Conservation (phyloP, 2,797 vertebrate species). For the Melanotaenia trifasciata region DNA sequence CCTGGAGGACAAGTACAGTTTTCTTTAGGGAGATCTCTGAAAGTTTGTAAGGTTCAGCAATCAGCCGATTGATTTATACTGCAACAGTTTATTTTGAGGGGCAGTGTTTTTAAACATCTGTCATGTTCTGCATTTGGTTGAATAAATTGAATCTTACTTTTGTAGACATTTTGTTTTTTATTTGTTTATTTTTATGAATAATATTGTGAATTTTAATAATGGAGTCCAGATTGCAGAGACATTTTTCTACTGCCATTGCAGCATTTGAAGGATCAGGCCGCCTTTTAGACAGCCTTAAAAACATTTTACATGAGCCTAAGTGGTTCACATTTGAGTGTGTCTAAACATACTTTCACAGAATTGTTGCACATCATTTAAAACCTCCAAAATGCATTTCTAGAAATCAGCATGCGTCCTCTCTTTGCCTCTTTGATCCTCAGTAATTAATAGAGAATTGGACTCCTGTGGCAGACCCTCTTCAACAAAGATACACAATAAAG, state of each 20-base stretch:
- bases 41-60: not conserved
- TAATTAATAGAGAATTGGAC: slow-evolving; percentile 74
- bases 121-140: not conserved
- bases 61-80: not conserved
- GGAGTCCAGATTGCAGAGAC: not conserved
- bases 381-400: slow-evolving; percentile 25
- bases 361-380: slow-evolving; percentile 40
- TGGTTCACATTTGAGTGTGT: slow-evolving; percentile 13
- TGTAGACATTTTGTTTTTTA: not conserved
- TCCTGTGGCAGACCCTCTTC: slow-evolving; percentile 57
- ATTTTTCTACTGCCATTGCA: no score
- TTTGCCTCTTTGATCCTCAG: slow-evolving; percentile 63
- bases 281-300: slow-evolving; percentile 3
- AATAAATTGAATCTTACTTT: not conserved
- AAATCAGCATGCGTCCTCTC: slow-evolving; percentile 39
- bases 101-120: not conserved
- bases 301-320: not conserved
- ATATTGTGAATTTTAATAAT: not conserved
- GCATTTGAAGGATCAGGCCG: not conserved
- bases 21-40: not conserved
- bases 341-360: slow-evolving; percentile 14
- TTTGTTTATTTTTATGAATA: not conserved
- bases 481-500: slow-evolving; percentile 67
- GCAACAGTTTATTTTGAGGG: not conserved
- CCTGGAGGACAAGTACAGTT: not conserved